These are phyloP conservation scores for Anhinga rufa DNA, from an alignment of 2,113 vertebrate species.

Conservation along the genomic window DNA sequence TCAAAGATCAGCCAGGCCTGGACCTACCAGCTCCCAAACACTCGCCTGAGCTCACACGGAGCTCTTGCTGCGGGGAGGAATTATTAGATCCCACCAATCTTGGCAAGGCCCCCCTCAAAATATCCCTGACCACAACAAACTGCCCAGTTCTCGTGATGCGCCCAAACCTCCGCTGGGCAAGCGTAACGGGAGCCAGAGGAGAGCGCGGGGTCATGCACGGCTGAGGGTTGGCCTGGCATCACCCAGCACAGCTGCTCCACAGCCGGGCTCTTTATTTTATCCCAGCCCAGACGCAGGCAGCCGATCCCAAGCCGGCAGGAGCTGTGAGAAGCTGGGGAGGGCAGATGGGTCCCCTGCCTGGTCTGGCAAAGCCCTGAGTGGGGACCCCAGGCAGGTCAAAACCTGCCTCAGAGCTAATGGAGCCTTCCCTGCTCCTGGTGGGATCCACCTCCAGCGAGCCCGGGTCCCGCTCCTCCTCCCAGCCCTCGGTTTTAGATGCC, in stretches of 20 bases:
- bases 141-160: accelerated
- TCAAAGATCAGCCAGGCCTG: background rate
- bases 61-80: accelerated
- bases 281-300: background rate
- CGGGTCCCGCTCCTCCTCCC: background rate
- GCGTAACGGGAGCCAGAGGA: background rate
- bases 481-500: background rate
- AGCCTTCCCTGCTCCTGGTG: accelerated
- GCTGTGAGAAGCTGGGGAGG: background rate
- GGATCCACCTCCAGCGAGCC: background rate
- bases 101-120: accelerated
- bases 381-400: background rate
- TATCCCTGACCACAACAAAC: accelerated
- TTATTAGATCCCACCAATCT: background rate
- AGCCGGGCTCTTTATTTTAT: background rate
- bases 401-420: background rate
- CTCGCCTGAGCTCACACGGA: background rate
- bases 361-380: background rate
- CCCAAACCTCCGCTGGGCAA: background rate
- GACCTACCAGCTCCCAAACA: background rate
- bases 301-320: background rate
- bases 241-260: background rate
- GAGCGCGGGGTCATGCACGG: background rate
- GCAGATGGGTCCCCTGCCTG: background rate
- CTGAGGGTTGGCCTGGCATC: background rate